Percentiles rank a stretch among this genome's conserved stretches.
Conservation (phyloP, 1,140 invertebrate genomes). For the Heliconius congener region DNA sequence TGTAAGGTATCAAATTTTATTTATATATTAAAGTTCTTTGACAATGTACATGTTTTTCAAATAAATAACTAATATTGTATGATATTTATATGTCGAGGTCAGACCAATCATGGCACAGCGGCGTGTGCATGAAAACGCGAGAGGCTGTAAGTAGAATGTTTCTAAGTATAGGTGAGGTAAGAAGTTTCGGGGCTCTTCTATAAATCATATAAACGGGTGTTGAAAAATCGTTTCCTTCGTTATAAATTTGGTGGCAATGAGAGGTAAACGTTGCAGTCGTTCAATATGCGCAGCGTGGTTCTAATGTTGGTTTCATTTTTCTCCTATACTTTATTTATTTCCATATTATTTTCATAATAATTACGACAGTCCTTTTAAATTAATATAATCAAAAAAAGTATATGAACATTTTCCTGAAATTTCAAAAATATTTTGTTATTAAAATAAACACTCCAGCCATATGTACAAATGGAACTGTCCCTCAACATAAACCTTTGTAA, state of each 20-base stretch:
- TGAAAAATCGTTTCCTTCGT: constrained; percentile 68
- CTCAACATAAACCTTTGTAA: not conserved
- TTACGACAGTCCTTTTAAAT: too few relatives aligned
- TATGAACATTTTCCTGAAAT: not conserved
- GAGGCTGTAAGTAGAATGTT: not conserved
- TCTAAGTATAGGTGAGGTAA: not conserved
- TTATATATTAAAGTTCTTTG: too few relatives aligned
- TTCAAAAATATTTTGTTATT: not conserved
- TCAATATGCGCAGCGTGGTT: constrained; percentile 44
- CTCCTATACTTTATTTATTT: constrained; percentile 33
- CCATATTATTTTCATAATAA: not conserved
- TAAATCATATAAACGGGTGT: constrained; percentile 66
- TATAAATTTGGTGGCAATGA: constrained; percentile 67
- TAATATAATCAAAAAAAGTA: not conserved
- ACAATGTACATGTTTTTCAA: too few relatives aligned
- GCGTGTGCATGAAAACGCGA: too few relatives aligned
- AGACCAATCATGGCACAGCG: too few relatives aligned
- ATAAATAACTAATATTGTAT: too few relatives aligned
- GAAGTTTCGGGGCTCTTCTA: constrained; percentile 57
- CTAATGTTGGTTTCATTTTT: constrained; percentile 72
- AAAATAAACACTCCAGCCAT: not conserved
- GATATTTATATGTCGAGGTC: too few relatives aligned
- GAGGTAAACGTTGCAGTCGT: constrained; percentile 69
- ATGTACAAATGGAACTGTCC: not conserved
- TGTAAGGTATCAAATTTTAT: too few relatives aligned